phyloP scores from a whole-genome alignment of 2,113 vertebrate species.

The human region DNA sequence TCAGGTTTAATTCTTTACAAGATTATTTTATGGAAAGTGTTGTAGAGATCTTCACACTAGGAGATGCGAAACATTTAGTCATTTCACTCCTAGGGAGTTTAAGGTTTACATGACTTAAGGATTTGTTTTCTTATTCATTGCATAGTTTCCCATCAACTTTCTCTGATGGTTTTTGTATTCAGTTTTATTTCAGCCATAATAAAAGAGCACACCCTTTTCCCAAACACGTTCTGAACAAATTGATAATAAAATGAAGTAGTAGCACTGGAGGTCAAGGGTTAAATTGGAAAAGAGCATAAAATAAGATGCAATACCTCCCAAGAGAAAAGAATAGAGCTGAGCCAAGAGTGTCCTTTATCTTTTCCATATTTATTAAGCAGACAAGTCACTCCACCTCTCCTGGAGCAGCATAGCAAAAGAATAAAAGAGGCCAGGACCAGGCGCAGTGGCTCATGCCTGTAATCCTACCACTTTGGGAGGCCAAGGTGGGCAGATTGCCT shows the following conservation, averaged over 20 bases:
- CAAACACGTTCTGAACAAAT: not conserved
- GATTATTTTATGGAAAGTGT: not conserved
- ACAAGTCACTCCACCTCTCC: not conserved
- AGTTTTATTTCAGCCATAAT: not conserved
- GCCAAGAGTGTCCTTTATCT: not conserved
- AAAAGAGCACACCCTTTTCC: not conserved
- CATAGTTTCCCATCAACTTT: not conserved
- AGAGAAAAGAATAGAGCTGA: not conserved
- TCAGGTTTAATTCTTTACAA: not conserved
- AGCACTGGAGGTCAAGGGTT: not conserved
- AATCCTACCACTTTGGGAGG: too few relatives aligned
- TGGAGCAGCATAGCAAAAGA: not conserved
- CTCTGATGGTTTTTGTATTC: not conserved
- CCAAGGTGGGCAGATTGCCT: too few relatives aligned
- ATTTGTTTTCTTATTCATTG: not conserved
- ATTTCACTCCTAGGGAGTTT: not conserved
- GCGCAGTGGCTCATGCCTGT: too few relatives aligned
- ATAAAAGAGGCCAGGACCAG: not conserved
- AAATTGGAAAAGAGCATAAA: not conserved
- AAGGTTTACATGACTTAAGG: not conserved
- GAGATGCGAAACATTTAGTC: not conserved
- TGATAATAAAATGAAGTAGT: not conserved
- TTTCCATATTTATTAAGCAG: not conserved
- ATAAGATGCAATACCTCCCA: not conserved
- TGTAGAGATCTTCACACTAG: not conserved